A percentile compares a stretch with the other conserved stretches of the same genome.
phyloP scores from a whole-genome alignment of 2,888 invertebrate species.

The Melanostoma scalare region DNA sequence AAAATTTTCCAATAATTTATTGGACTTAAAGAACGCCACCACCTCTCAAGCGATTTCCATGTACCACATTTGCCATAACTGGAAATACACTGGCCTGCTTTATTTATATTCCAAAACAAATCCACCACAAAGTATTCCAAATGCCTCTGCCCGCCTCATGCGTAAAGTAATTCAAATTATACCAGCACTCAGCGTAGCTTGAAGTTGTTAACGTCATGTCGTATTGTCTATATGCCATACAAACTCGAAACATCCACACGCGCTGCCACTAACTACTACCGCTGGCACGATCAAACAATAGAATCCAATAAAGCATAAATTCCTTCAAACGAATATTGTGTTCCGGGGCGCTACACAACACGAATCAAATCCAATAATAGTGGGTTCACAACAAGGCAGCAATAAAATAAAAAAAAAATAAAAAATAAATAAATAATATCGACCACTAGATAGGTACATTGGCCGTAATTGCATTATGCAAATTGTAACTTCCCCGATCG shows the following conservation, averaged over 20 bases:
- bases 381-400: constrained; percentile 36
- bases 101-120: constrained; percentile 18
- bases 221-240: constrained; percentile 55
- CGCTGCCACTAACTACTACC: constrained; percentile 5
- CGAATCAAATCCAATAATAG: constrained; percentile 53
- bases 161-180: constrained; percentile 69
- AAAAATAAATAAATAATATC: constrained; percentile 62
- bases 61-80: neutral
- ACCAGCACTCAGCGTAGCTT: constrained; percentile 60
- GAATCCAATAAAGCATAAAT: constrained; percentile 71
- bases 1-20: too few relatives aligned
- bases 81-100: neutral
- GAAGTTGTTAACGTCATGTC: constrained; percentile 71
- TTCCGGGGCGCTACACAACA: constrained; percentile 69
- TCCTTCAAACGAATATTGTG: constrained; percentile 60
- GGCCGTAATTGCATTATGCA: constrained; percentile 70
- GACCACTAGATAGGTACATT: constrained; percentile 62
- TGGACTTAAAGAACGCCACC: too few relatives aligned
- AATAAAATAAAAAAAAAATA: constrained; percentile 30
- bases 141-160: constrained; percentile 19
- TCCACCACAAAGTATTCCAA: constrained; percentile 11
- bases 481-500: constrained; percentile 61
- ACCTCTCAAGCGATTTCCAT: too few relatives aligned
- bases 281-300: constrained; percentile 60
- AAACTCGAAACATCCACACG: constrained; percentile 44